Evolutionary conservation across 2,888 invertebrate genomes (phyloP), one percentile per base, ranked within the genome.

Genomic region (Drosophila mercatorum): DNA sequence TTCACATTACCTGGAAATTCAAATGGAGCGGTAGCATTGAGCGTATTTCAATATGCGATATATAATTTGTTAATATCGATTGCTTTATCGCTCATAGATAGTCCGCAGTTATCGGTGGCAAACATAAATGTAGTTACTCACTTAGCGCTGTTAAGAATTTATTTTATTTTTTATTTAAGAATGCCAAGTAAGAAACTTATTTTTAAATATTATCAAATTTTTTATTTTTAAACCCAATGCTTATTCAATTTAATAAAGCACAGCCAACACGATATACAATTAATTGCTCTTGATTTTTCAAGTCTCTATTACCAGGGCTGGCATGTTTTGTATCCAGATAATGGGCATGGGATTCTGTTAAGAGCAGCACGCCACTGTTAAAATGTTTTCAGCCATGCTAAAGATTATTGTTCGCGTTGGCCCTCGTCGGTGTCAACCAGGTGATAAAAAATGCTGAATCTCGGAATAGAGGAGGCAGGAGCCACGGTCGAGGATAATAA

Each of bases 391-490:
- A 53, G 56, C 52, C 26, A 44, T 53, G 34, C 17, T 40, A 47
- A 43, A 10, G 40, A 55, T 53, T 60, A 4, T 26, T 17, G 34
- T 5, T 31, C 40, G 62, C 47, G 53, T 57, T 58, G 46, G 46
- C 49, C 62, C 61, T 59, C 11, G 22, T 46, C 66, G 41, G 7
- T 51, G 26, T 46, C 10, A 8, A 38, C 22, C 10, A 57, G 46
- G 31, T 59, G 36, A 8, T 17, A 38, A 64, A 40, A 67, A 34
- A 78, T 78, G 78, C 14, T 78, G 1, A 75, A 69, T 69, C 62
- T 72, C 2, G 28, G 22, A 5, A 31, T 61, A 11, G 52, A 72
- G 2, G 51, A 49, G 5, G n/a, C 28, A 12, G 55, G 11, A 40
- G 3, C 10, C 46, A 5, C 26, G 11, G 43, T 10, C 5, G 53